These are phyloP conservation scores for Oxytorus armatus DNA, from an alignment of 2,888 invertebrate genomes.

Conservation along the genomic window DNA sequence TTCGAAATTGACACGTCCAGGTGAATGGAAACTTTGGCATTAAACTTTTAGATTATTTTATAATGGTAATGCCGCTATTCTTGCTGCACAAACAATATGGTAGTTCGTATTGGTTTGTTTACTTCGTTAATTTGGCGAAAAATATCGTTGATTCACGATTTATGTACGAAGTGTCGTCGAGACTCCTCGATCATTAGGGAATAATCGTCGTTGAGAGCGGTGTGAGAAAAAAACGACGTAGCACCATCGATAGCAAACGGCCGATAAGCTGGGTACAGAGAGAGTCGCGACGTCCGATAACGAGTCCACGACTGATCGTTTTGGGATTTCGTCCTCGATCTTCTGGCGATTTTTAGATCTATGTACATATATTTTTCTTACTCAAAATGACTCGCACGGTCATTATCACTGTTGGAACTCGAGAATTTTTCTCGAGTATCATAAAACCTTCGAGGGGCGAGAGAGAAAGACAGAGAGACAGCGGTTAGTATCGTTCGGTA, in stretches of 20 bases:
- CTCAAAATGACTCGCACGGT: slow-evolving; percentile 17
- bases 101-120: no score
- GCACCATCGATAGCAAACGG: slow-evolving; percentile 48
- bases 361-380: not conserved
- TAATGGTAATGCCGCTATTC: no score
- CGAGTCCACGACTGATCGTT: slow-evolving; percentile 12
- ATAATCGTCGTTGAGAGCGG: not conserved
- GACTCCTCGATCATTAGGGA: not conserved
- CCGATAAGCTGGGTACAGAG: slow-evolving; percentile 42
- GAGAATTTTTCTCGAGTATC: slow-evolving; percentile 39
- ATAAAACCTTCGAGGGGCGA: slow-evolving; percentile 31
- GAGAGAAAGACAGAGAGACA: slow-evolving; percentile 15
- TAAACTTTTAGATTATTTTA: not conserved
- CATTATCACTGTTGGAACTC: slow-evolving; percentile 42
- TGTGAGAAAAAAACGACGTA: not conserved
- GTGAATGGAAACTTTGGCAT: no score
- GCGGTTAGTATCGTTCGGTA: no score
- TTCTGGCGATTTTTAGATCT: not conserved
- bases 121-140: no score
- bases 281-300: slow-evolving; percentile 51
- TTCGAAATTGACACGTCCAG: no score
- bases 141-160: not conserved
- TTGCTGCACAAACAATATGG: no score
- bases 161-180: not conserved
- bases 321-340: slow-evolving; percentile 30